phyloP scores from a whole-genome alignment of 2,888 invertebrate genomes.

The Chydorus sphaericus region DNA sequence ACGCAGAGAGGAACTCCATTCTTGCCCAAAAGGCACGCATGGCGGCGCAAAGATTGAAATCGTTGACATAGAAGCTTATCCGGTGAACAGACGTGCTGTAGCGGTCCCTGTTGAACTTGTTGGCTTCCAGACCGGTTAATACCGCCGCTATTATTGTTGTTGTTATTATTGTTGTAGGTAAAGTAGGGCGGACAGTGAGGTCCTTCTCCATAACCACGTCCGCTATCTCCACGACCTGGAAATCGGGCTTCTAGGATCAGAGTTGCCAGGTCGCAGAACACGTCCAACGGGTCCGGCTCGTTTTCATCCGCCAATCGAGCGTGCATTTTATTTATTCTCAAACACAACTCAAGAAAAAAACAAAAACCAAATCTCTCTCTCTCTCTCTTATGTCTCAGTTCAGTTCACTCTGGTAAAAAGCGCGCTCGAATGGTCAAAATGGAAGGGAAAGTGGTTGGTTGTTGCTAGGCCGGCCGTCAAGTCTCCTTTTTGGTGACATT shows the following conservation, averaged over 20 bases:
- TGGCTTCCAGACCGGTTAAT: slow-evolving; percentile 23
- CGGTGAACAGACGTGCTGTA: neutral
- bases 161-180: slow-evolving; percentile 19
- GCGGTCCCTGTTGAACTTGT: no score
- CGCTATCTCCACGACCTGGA: slow-evolving; percentile 29
- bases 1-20: slow-evolving; percentile 60
- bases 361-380: no score
- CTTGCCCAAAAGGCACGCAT: slow-evolving; percentile 47
- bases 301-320: slow-evolving; percentile 19
- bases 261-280: slow-evolving; percentile 41
- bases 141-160: slow-evolving; percentile 26
- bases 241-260: slow-evolving; percentile 45
- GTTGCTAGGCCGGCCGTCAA: no score
- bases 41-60: slow-evolving; percentile 36
- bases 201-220: slow-evolving; percentile 48
- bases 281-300: slow-evolving; percentile 37
- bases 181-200: slow-evolving; percentile 41
- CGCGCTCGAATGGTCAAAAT: neutral
- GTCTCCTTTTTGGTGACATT: no score
- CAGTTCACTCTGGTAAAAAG: neutral
- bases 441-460: no score
- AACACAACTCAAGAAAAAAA: no score
- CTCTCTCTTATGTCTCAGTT: neutral
- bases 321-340: slow-evolving; percentile 5
- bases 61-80: slow-evolving; percentile 36